Conservation (phyloP, 2,888 invertebrate species). For the Morpho deidamia region DNA sequence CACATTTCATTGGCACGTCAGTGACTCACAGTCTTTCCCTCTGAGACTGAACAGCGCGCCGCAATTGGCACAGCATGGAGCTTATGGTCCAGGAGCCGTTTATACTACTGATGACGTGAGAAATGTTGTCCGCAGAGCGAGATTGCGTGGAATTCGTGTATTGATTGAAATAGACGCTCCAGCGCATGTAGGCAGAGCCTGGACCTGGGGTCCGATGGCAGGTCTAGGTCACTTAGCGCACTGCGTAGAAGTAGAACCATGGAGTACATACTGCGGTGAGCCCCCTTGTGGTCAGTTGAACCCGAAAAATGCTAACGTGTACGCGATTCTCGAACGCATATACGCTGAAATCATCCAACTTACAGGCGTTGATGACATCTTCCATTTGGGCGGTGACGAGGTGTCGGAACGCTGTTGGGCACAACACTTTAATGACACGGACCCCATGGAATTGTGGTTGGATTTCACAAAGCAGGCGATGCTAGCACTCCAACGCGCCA, state of each 20-base stretch:
- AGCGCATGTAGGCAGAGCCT: conserved; percentile 92
- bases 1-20: conserved; percentile 95
- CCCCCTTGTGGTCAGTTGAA: conserved; percentile 93
- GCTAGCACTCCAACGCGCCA: conserved; percentile 79
- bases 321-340: conserved; percentile 83
- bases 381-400: conserved; percentile 91
- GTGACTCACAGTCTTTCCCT: conserved; percentile 96
- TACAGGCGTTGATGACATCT: conserved; percentile 86
- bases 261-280: conserved; percentile 89
- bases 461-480: conserved; percentile 85
- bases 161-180: conserved; percentile 95
- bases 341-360: conserved; percentile 86
- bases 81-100: conserved; percentile 88
- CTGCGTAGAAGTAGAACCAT: conserved; percentile 89
- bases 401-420: conserved; percentile 91
- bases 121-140: conserved; percentile 86
- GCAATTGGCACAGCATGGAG: conserved; percentile 89
- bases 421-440: conserved; percentile 85
- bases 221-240: conserved; percentile 88
- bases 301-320: conserved; percentile 88
- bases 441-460: conserved; percentile 87
- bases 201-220: conserved; percentile 88
- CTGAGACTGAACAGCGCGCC: conserved; percentile 87
- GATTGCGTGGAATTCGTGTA: conserved; percentile 90
- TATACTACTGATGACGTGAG: conserved; percentile 85